Conservation (phyloP, 1,140 invertebrate species). For the Daktulosphaira vitifoliae region DNA sequence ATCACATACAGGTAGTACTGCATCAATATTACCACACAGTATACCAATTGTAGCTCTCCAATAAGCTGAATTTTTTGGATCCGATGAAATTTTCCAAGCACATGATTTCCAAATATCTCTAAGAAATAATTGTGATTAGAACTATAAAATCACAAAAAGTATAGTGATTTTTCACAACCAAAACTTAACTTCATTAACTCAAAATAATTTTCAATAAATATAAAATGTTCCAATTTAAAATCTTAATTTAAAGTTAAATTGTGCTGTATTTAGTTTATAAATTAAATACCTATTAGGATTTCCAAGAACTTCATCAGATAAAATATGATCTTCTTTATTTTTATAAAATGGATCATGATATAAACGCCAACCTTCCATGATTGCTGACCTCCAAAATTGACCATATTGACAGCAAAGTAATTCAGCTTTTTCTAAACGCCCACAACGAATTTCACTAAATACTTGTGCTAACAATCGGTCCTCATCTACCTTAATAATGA, state of each 20-base stretch:
- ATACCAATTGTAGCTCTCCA: slow-evolving; percentile 61
- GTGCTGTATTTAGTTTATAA: background rate
- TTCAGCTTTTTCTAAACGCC: slow-evolving; percentile 73
- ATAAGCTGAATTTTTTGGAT: slow-evolving; percentile 42
- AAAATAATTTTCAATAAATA: background rate
- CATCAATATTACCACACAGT: slow-evolving; percentile 72
- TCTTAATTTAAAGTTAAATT: background rate
- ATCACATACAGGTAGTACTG: slow-evolving; percentile 61
- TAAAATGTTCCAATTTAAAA: background rate
- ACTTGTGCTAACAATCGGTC: slow-evolving; percentile 58
- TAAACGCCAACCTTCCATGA: slow-evolving; percentile 80
- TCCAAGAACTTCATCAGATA: slow-evolving; percentile 53
- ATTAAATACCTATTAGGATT: slow-evolving; percentile 55
- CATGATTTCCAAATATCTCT: slow-evolving; percentile 86
- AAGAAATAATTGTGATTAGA: slow-evolving; percentile 8
- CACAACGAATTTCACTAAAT: slow-evolving; percentile 73
- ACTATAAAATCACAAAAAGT: background rate
- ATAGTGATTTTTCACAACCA: background rate
- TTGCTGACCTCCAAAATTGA: slow-evolving; percentile 80
- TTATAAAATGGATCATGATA: slow-evolving; percentile 72
- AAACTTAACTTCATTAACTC: background rate
- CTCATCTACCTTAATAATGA: slow-evolving; percentile 74
- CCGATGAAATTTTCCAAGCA: slow-evolving; percentile 62
- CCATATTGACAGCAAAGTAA: slow-evolving; percentile 73
- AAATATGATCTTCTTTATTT: slow-evolving; percentile 16